phyloP scores from a whole-genome alignment of 2,888 invertebrate genomes.

The Dasysyrphus tricinctus region DNA sequence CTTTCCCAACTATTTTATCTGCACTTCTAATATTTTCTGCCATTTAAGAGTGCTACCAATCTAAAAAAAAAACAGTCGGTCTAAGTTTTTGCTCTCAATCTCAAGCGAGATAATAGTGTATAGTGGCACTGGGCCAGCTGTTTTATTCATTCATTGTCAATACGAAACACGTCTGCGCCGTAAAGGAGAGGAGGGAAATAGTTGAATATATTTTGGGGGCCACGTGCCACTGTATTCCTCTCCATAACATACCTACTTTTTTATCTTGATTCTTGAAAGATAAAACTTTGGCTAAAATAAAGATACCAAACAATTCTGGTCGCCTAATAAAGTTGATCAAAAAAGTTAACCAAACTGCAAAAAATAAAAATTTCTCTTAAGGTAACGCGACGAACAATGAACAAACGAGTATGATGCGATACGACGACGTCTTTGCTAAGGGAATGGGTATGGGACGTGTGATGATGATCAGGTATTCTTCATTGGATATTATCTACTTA shows the following conservation, averaged over 20 bases:
- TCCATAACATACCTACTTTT: background rate
- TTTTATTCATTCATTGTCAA: background rate
- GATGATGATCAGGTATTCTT: background rate
- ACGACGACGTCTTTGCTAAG: background rate
- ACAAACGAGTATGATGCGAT: background rate
- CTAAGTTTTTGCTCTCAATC: background rate
- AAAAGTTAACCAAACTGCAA: constrained; percentile 74
- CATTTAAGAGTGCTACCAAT: constrained; percentile 58
- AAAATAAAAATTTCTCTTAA: constrained; percentile 53
- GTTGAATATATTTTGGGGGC: background rate
- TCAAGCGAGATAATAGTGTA: background rate
- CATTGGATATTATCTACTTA: background rate
- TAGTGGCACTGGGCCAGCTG: background rate
- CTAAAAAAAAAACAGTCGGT: background rate
- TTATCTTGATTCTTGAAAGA: constrained; percentile 28
- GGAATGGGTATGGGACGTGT: background rate
- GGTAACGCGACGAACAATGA: background rate
- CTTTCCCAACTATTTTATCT: constrained; percentile 47
- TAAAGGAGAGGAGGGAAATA: background rate
- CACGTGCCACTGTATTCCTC: background rate
- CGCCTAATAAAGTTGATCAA: constrained; percentile 73
- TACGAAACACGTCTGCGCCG: background rate
- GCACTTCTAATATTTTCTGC: constrained; percentile 65
- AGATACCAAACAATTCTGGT: constrained; percentile 61
- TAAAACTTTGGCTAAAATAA: constrained; percentile 50